A percentile compares a stretch with the other conserved stretches of the same genome.
Conservation (phyloP, 2,888 invertebrate species). For the Drosophila mulleri region DNA sequence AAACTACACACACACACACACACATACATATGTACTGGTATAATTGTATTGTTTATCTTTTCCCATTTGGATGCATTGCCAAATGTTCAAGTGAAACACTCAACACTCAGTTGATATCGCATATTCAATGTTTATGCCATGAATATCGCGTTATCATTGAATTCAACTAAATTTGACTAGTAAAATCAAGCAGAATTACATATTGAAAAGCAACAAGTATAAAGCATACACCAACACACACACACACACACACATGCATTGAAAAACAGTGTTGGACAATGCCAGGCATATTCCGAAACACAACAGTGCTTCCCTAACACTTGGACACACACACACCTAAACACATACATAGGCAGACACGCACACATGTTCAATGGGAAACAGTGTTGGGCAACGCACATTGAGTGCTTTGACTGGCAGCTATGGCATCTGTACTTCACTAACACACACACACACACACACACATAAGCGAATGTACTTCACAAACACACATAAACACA, state of each 20-base stretch:
- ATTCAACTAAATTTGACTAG: not conserved
- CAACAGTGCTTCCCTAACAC: conserved; percentile 7
- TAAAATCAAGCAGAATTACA: not conserved
- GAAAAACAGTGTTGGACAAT: not conserved
- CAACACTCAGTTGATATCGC: not conserved
- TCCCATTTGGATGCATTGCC: not conserved
- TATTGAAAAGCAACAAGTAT: conserved; percentile 26
- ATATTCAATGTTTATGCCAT: conserved; percentile 17
- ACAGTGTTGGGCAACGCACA: conserved; percentile 2
- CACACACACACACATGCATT: conserved; percentile 16
- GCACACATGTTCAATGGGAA: conserved; percentile 18
- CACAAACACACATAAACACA: conserved; percentile 14
- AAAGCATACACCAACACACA: conserved; percentile 39
- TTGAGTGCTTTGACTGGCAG: not conserved
- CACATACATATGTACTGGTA: conserved; percentile 40
- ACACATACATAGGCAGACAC: conserved; percentile 22
- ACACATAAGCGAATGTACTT: not conserved
- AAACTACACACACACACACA: conserved; percentile 2
- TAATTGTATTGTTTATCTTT: conserved; percentile 1
- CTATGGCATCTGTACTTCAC: conserved; percentile 28
- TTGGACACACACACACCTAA: conserved; percentile 4
- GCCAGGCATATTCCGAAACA: not conserved
- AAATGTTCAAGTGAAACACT: too few species aligned
- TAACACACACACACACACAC: not conserved
- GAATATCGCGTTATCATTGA: not conserved